Percentiles rank a stretch among this genome's conserved stretches.
phyloP scores from a whole-genome alignment of 2,113 vertebrate genomes.

The Xerus inauris region DNA sequence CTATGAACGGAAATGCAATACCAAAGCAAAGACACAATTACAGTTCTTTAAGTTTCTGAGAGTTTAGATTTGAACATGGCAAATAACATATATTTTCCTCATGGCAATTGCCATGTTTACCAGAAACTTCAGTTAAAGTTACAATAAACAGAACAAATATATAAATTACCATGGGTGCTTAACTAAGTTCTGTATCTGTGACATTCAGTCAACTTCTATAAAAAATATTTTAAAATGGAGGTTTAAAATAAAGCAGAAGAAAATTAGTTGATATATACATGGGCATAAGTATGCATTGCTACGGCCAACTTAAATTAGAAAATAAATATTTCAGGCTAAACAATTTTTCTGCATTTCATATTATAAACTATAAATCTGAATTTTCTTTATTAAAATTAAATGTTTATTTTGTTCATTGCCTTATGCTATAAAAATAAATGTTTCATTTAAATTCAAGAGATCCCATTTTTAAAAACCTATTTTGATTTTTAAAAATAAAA shows the following conservation, averaged over 20 bases:
- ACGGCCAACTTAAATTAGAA: slow-evolving; percentile 43
- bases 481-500: slow-evolving; percentile 43
- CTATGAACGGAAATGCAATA: slow-evolving; percentile 35
- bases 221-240: slow-evolving; percentile 52
- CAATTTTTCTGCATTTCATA: slow-evolving; percentile 3
- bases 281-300: background rate
- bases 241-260: slow-evolving; percentile 50
- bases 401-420: slow-evolving; percentile 40
- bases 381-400: slow-evolving; percentile 41
- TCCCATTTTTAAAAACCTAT: slow-evolving; percentile 13
- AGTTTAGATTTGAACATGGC: slow-evolving; percentile 50
- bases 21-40: slow-evolving; percentile 62
- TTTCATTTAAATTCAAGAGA: slow-evolving; percentile 13
- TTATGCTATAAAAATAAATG: slow-evolving; percentile 53
- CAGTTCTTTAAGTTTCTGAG: slow-evolving; percentile 1
- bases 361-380: slow-evolving; percentile 54
- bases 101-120: slow-evolving; percentile 35
- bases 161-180: slow-evolving; percentile 52
- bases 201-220: slow-evolving; percentile 40
- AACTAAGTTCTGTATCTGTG: slow-evolving; percentile 32
- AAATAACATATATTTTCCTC: slow-evolving; percentile 54
- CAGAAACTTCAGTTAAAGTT: slow-evolving; percentile 49
- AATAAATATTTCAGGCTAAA: slow-evolving; percentile 19
- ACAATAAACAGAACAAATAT: slow-evolving; percentile 59
- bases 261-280: background rate